phyloP scores from a whole-genome alignment of 2,797 vertebrate species.

The Gambelia wislizenii region DNA sequence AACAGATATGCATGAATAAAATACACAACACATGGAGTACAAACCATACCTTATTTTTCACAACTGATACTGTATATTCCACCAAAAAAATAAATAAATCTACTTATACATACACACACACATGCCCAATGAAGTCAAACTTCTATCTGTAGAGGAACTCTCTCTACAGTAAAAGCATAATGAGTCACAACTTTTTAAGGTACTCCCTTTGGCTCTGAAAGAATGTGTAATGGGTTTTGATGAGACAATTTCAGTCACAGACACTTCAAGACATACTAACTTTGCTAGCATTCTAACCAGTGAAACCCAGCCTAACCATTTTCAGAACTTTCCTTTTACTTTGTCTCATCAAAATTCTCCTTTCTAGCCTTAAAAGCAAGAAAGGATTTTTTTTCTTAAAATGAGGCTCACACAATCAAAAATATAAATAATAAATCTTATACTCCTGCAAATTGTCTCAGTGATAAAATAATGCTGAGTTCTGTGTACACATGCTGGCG shows the following conservation, averaged over 20 bases:
- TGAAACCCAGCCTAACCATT: conserved; percentile 36
- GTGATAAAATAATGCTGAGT: not conserved
- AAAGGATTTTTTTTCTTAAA: conserved; percentile 23
- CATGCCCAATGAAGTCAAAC: conserved; percentile 35
- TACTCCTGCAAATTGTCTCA: not conserved
- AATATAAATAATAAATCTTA: conserved; percentile 24
- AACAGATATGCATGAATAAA: fast-evolving
- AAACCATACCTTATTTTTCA: not conserved
- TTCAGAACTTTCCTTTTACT: conserved; percentile 20
- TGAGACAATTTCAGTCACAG: conserved; percentile 43
- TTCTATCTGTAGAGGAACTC: conserved; percentile 15
- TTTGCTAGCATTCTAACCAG: conserved; percentile 46
- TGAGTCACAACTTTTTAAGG: conserved; percentile 44
- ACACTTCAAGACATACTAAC: conserved; percentile 27
- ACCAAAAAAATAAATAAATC: too few relatives aligned
- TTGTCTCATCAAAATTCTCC: conserved; percentile 20
- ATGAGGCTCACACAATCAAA: conserved; percentile 14
- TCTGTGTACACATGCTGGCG: not conserved
- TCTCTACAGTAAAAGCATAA: conserved; percentile 41
- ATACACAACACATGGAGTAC: not conserved
- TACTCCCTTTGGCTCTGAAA: conserved; percentile 29
- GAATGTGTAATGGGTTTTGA: conserved; percentile 38
- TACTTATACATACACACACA: conserved; percentile 2
- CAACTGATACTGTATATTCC: conserved; percentile 17
- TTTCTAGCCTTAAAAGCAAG: conserved; percentile 11